A percentile compares a stretch with the other conserved stretches of the same genome.
Evolutionary conservation across 1,140 invertebrate genomes (phyloP).

Genomic region (Dreissena rostriformis): DNA sequence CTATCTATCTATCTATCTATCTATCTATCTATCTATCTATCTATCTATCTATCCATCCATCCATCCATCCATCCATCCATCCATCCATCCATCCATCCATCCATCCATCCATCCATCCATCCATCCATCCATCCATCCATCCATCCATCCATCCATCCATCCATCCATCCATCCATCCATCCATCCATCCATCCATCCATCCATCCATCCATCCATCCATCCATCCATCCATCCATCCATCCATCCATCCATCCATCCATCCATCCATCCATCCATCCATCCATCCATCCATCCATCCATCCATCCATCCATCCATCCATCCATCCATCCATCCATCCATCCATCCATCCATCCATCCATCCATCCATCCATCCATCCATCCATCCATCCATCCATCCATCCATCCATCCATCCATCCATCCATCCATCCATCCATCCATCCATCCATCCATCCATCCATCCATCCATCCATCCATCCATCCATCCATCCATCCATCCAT

Average conservation of each 20-base stretch:
- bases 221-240: slow-evolving; percentile 4
- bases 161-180: slow-evolving; percentile 4
- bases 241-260: slow-evolving; percentile 4
- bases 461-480: slow-evolving; percentile 4
- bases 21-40: background rate
- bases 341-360: slow-evolving; percentile 4
- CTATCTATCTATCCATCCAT: background rate
- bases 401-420: slow-evolving; percentile 4
- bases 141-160: slow-evolving; percentile 4
- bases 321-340: slow-evolving; percentile 4
- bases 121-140: slow-evolving; percentile 4
- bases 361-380: slow-evolving; percentile 4
- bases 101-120: slow-evolving; percentile 4
- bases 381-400: slow-evolving; percentile 4
- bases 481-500: slow-evolving; percentile 4
- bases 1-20: background rate
- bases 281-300: slow-evolving; percentile 4
- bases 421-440: slow-evolving; percentile 4
- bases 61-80: slow-evolving; percentile 4
- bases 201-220: slow-evolving; percentile 4
- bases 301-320: slow-evolving; percentile 4
- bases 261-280: slow-evolving; percentile 4
- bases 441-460: slow-evolving; percentile 4
- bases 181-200: slow-evolving; percentile 4
- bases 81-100: slow-evolving; percentile 4